phyloP scores from a whole-genome alignment of 2,113 vertebrate genomes.

The Sakesphorus luctuosus region DNA sequence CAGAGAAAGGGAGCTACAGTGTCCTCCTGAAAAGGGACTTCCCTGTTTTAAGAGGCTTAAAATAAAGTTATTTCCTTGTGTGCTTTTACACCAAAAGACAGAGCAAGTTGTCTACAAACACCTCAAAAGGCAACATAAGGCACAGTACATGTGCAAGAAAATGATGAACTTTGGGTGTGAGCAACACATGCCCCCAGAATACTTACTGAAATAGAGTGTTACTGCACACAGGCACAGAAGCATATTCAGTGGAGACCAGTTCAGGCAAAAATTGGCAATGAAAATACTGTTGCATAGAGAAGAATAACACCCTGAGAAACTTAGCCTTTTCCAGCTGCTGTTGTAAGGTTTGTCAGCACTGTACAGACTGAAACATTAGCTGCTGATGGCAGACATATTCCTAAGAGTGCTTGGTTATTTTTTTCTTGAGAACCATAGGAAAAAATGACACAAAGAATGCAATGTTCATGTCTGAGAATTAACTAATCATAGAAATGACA shows the following conservation, averaged over 20 bases:
- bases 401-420: neutral
- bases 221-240: neutral
- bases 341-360: rapidly evolving
- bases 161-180: neutral
- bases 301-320: neutral
- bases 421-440: rapidly evolving
- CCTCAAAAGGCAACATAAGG: neutral
- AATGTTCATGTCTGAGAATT: neutral
- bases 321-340: neutral
- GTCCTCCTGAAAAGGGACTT: neutral
- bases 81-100: neutral
- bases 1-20: neutral
- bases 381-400: neutral
- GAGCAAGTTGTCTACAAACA: neutral
- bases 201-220: neutral
- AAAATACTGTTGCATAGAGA: neutral
- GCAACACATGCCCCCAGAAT: neutral
- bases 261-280: neutral
- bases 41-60: neutral
- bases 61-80: neutral
- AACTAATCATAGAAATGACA: neutral
- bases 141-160: neutral
- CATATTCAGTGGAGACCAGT: neutral
- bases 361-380: neutral
- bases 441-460: neutral